Percentiles rank a stretch among this genome's conserved stretches.
These are phyloP conservation scores for Sinocyclocheilus rhinocerous DNA, from an alignment of 2,113 vertebrate species.

Conservation along the genomic window DNA sequence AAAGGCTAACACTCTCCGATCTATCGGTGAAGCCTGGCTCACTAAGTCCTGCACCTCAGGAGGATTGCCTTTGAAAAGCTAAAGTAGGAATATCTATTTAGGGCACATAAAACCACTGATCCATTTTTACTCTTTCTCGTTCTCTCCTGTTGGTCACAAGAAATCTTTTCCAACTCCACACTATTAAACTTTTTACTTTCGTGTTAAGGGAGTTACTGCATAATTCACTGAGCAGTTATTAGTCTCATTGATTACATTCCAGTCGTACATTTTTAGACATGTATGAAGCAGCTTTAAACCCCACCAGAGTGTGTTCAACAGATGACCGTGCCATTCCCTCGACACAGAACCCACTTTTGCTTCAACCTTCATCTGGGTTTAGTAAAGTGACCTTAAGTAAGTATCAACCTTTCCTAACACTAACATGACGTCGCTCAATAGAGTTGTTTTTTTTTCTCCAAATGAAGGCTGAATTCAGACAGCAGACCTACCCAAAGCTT, in stretches of 20 bases:
- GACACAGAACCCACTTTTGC: background rate
- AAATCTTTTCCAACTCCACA: constrained; percentile 6
- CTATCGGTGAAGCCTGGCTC: constrained; percentile 34
- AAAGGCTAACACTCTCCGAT: constrained; percentile 41
- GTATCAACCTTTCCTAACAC: constrained; percentile 55
- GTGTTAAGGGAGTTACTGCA: constrained; percentile 29
- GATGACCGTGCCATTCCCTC: background rate
- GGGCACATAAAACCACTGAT: constrained; percentile 33
- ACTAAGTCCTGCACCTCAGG: constrained; percentile 46
- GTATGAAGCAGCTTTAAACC: background rate
- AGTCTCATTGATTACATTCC: constrained; percentile 34
- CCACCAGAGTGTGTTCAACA: background rate
- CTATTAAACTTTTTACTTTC: constrained; percentile 34
- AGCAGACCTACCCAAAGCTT: constrained; percentile 46
- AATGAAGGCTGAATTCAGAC: constrained; percentile 41
- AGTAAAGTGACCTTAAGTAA: constrained; percentile 54
- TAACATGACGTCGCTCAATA: constrained; percentile 47
- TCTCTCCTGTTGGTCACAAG: constrained; percentile 18
- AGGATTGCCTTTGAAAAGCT: constrained; percentile 46
- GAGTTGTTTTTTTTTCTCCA: constrained; percentile 21
- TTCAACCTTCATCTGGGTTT: constrained; percentile 44
- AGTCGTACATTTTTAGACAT: constrained; percentile 7
- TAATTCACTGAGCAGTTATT: constrained; percentile 36
- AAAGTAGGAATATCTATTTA: constrained; percentile 50
- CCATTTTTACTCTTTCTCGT: constrained; percentile 37